Conservation (phyloP, 2,113 vertebrate genomes). For the Paraplagusia blochii region DNA sequence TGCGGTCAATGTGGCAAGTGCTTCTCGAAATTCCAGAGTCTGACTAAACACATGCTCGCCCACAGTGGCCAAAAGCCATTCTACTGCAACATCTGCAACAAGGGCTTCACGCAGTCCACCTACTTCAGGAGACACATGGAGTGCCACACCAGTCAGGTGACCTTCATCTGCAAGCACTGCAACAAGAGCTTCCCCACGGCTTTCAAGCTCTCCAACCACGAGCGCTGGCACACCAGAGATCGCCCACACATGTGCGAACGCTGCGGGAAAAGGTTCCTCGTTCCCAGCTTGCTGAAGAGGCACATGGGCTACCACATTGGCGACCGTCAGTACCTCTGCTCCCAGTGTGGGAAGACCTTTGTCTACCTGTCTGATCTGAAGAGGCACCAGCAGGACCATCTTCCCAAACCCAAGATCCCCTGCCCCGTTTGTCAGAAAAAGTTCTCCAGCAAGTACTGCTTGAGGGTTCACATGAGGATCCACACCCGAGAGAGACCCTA, state of each 20-base stretch:
- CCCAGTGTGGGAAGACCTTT: slow-evolving; percentile 73
- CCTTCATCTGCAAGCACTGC: slow-evolving; percentile 70
- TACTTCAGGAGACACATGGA: slow-evolving; percentile 75
- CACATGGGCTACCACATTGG: slow-evolving; percentile 76
- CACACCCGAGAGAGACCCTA: slow-evolving; percentile 70
- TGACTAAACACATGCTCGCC: slow-evolving; percentile 65
- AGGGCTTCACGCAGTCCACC: slow-evolving; percentile 72
- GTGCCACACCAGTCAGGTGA: slow-evolving; percentile 72
- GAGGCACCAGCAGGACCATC: slow-evolving; percentile 71
- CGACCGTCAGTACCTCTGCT: slow-evolving; percentile 70
- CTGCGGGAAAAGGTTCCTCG: slow-evolving; percentile 67
- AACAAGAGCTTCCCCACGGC: slow-evolving; percentile 64
- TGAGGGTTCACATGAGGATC: slow-evolving; percentile 69
- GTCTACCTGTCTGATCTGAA: slow-evolving; percentile 72
- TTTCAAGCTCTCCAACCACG: slow-evolving; percentile 68
- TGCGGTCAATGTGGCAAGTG: slow-evolving; percentile 70
- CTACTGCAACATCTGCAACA: slow-evolving; percentile 71
- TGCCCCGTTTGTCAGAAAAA: slow-evolving; percentile 72
- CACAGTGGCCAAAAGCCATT: slow-evolving; percentile 71
- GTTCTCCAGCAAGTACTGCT: slow-evolving; percentile 72
- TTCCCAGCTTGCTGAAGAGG: slow-evolving; percentile 71
- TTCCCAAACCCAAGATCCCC: slow-evolving; percentile 67
- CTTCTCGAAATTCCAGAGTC: slow-evolving; percentile 58
- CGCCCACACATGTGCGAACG: slow-evolving; percentile 73
- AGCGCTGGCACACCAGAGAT: slow-evolving; percentile 72